Evolutionary conservation across 1,140 invertebrate genomes (phyloP).

Genomic region (Heliconius hewitsoni): DNA sequence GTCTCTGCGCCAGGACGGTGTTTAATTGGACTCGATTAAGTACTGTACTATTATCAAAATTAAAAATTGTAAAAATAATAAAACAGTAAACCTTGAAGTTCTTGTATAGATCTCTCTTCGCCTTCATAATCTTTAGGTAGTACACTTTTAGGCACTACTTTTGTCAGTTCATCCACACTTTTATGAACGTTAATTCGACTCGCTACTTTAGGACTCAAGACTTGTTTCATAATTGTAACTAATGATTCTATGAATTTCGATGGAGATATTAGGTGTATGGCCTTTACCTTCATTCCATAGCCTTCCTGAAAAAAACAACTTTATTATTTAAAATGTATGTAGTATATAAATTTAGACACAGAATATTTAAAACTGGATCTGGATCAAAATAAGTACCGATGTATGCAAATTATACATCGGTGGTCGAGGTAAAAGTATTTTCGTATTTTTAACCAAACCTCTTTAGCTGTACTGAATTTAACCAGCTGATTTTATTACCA

Average conservation of each 20-base stretch:
- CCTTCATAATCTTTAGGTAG: conserved; percentile 61
- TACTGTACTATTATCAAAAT: background rate
- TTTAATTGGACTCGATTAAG: background rate
- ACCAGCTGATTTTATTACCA: too few species aligned
- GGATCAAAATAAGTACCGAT: too few species aligned
- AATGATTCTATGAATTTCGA: conserved; percentile 47
- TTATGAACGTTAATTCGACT: conserved; percentile 49
- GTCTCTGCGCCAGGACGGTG: background rate
- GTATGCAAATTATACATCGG: too few species aligned
- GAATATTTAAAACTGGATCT: too few species aligned
- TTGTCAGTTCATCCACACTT: conserved; percentile 42
- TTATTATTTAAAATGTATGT: too few species aligned
- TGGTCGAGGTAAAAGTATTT: too few species aligned
- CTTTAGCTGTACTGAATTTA: too few species aligned
- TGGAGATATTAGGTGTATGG: conserved; percentile 44
- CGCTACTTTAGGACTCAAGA: conserved; percentile 39
- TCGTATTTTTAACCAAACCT: too few species aligned
- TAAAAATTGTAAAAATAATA: background rate
- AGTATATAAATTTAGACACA: too few species aligned
- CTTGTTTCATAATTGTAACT: conserved; percentile 39
- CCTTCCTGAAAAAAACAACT: conserved; percentile 33
- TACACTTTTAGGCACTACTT: conserved; percentile 49
- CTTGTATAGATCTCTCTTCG: conserved; percentile 45
- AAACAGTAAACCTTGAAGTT: conserved; percentile 49
- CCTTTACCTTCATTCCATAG: conserved; percentile 47